A percentile compares a stretch with the other conserved stretches of the same genome.
Conservation (phyloP, 2,888 invertebrate genomes). For the Anagyrus pseudococci region DNA sequence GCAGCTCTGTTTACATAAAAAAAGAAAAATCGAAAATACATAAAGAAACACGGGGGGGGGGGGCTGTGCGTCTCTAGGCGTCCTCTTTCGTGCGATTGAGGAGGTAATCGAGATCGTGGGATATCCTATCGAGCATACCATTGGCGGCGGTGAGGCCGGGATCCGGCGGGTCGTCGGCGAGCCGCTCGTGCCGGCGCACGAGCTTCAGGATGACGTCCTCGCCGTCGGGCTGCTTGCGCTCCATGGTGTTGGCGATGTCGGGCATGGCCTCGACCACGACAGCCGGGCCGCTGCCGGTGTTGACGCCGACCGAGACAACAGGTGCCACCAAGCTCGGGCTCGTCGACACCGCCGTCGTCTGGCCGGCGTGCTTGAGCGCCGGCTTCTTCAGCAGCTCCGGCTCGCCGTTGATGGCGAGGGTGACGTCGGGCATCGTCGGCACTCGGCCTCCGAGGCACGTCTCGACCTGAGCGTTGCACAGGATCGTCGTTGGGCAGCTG, state of each 20-base stretch:
- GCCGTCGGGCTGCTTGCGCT: conserved; percentile 55
- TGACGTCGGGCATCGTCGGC: conserved; percentile 55
- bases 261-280: conserved; percentile 47
- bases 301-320: too few relatives aligned
- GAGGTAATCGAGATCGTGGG: conserved; percentile 82
- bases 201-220: conserved; percentile 43
- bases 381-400: conserved; percentile 28
- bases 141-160: conserved; percentile 46
- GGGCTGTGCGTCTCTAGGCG: conserved; percentile 1
- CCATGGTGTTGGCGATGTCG: conserved; percentile 57
- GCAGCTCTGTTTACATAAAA: too few relatives aligned
- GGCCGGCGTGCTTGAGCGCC: background rate
- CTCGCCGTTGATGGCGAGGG: conserved; percentile 52
- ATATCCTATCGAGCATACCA: conserved; percentile 80
- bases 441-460: conserved; percentile 41
- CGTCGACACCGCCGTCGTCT: background rate
- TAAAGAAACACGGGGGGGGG: background rate
- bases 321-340: too few relatives aligned
- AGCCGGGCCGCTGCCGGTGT: background rate
- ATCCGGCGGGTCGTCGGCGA: background rate
- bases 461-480: conserved; percentile 58
- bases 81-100: conserved; percentile 68
- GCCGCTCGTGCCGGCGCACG: background rate
- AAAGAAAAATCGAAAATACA: background rate
- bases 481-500: conserved; percentile 48